These are phyloP conservation scores for Hermetia illucens DNA, from an alignment of 1,140 invertebrate genomes.

Conservation along the genomic window DNA sequence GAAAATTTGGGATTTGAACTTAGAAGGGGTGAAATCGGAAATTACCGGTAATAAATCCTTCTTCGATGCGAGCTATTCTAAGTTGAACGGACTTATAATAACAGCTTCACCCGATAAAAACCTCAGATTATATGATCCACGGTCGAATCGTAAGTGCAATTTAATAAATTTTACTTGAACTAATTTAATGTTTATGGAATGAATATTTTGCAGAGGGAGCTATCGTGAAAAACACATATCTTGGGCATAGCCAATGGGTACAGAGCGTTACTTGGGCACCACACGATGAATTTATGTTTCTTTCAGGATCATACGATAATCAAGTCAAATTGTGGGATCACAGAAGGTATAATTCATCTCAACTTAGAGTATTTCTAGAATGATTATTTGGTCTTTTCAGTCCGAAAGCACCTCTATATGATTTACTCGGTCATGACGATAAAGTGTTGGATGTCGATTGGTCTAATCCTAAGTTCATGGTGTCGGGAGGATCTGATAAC, in stretches of 20 bases:
- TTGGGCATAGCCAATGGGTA: constrained; percentile 87
- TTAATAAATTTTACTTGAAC: too few relatives aligned
- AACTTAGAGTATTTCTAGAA: constrained; percentile 3
- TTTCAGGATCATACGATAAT: constrained; percentile 87
- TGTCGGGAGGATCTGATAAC: constrained; percentile 90
- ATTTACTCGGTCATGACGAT: constrained; percentile 86
- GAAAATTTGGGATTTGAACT: constrained; percentile 84
- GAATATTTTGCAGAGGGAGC: constrained; percentile 53
- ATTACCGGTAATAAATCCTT: constrained; percentile 82
- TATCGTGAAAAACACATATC: constrained; percentile 74
- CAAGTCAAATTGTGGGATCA: constrained; percentile 92
- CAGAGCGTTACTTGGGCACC: constrained; percentile 79
- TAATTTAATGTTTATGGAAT: not conserved
- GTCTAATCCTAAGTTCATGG: constrained; percentile 70
- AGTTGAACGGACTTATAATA: constrained; percentile 55
- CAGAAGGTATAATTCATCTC: constrained; percentile 46
- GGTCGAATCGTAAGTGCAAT: constrained; percentile 57
- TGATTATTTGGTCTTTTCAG: constrained; percentile 35
- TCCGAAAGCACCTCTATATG: constrained; percentile 81
- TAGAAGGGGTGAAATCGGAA: constrained; percentile 67
- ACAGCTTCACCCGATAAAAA: constrained; percentile 82
- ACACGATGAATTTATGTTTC: constrained; percentile 71
- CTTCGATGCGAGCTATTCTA: constrained; percentile 74
- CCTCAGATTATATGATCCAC: constrained; percentile 80
- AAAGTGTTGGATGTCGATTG: constrained; percentile 91